Evolutionary conservation across 2,113 vertebrate genomes (phyloP), one percentile per base, ranked within the genome.

Genomic region (Platichthys flesus): DNA sequence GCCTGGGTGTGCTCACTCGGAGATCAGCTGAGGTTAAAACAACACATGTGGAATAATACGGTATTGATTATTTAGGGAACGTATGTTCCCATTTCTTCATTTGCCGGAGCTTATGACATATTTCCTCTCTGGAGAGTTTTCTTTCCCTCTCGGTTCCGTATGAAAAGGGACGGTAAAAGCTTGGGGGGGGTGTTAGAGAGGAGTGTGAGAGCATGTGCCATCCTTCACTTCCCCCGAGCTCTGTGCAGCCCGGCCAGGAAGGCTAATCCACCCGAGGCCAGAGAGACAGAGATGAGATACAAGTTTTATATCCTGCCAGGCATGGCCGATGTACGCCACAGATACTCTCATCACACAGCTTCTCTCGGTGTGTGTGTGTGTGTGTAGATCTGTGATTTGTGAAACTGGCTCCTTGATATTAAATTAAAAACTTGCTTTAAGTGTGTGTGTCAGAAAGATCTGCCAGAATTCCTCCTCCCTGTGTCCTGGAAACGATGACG

Each of bases 61-160:
- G 37, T 71, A 79, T 82, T 66, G 87, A 86, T 88, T 84, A 85
- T 89, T 88, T 82, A 62, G 45, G 52, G 68, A 42, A 80, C 78
- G 59, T 57, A n/a, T 63, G 70, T 83, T 79, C 81, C 78, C 73
- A 69, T 10, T 15, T 66, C 35, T 70, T 61, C 68, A 15, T 8
- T 21, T 63, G 54, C 62, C 13, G n/a, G 14, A 67, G 61, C 61
- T 72, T 78, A 71, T 74, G 78, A 82, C 71, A 58, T 62, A 84
- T 76, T 81, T 77, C 85, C 83, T 83, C 79, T 62, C 81, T 47
- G 58, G 79, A 67, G 65, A 42, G 56, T 49, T 49, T 78, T 64
- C 40, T 16, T 2, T 5, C 40, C 40, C 20, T 26, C 80, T 64
- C 24, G 1, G 14, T 61, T 86, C 74, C 59, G 67, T 62, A n/a